Percentiles rank a stretch among this genome's conserved stretches.
These are phyloP conservation scores for Notechis scutatus DNA, from an alignment of 2,113 vertebrate genomes.

Conservation along the genomic window DNA sequence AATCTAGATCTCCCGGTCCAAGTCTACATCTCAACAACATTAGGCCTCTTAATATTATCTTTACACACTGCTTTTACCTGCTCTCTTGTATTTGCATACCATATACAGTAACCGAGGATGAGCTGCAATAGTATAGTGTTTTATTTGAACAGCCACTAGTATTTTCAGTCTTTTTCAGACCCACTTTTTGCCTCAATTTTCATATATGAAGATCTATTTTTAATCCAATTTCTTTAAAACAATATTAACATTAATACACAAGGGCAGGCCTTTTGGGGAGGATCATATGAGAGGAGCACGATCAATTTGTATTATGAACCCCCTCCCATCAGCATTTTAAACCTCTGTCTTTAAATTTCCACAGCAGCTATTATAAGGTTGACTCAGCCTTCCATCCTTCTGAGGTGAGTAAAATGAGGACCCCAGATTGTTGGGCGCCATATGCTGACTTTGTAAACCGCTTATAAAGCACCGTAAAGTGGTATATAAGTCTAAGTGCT, in stretches of 20 bases:
- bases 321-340: not conserved
- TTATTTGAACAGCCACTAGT: not conserved
- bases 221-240: not conserved
- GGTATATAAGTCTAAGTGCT: no score
- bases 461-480: no score
- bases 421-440: no score
- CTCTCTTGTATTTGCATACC: not conserved
- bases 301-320: not conserved
- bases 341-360: not conserved
- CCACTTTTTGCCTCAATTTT: not conserved
- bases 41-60: not conserved
- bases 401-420: no score
- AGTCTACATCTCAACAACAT: not conserved
- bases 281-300: not conserved
- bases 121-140: not conserved
- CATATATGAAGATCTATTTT: not conserved
- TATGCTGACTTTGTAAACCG: no score
- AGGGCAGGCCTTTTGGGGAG: not conserved
- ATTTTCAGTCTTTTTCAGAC: not conserved
- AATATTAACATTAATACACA: not conserved
- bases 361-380: not conserved
- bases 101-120: not conserved
- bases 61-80: not conserved
- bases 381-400: no score
- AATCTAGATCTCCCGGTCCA: not conserved